Evolutionary conservation across 64 coral and sea anemone species (phyloP).

Genomic region (Orbicella faveolata): DNA sequence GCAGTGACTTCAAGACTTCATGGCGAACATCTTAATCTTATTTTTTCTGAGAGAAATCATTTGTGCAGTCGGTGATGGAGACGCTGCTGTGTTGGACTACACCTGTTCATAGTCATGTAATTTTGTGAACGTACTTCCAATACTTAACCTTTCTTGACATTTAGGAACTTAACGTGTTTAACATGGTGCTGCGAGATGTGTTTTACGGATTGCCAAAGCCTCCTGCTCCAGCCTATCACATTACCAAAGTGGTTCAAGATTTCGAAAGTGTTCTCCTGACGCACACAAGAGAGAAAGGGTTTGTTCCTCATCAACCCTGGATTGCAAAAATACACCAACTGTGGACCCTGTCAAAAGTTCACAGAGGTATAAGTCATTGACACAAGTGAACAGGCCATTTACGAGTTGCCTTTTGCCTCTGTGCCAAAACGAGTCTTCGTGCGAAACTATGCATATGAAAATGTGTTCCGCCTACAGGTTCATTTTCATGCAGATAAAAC

Average conservation of each 20-base stretch:
- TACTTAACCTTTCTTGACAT: not conserved
- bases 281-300: slow-evolving; percentile 77
- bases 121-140: not conserved
- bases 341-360: slow-evolving; percentile 76
- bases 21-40: no score
- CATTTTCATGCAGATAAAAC: no score
- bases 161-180: slow-evolving; percentile 87
- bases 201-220: slow-evolving; percentile 82
- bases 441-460: no score
- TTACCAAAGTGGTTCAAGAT: slow-evolving; percentile 83
- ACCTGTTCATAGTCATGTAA: not conserved
- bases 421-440: no score
- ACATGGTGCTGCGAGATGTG: slow-evolving; percentile 80
- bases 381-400: not conserved
- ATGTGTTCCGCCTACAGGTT: no score
- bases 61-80: no score
- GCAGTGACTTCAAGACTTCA: no score
- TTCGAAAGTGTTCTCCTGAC: slow-evolving; percentile 83
- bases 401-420: not conserved
- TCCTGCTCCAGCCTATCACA: slow-evolving; percentile 65
- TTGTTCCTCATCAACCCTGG: slow-evolving; percentile 83
- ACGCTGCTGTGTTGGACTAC: no score
- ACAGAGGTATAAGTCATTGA: slow-evolving; percentile 64
- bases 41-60: no score
- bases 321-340: slow-evolving; percentile 89